These are phyloP conservation scores for Callosobruchus maculatus DNA, from an alignment of 2,888 invertebrate species.

Conservation along the genomic window DNA sequence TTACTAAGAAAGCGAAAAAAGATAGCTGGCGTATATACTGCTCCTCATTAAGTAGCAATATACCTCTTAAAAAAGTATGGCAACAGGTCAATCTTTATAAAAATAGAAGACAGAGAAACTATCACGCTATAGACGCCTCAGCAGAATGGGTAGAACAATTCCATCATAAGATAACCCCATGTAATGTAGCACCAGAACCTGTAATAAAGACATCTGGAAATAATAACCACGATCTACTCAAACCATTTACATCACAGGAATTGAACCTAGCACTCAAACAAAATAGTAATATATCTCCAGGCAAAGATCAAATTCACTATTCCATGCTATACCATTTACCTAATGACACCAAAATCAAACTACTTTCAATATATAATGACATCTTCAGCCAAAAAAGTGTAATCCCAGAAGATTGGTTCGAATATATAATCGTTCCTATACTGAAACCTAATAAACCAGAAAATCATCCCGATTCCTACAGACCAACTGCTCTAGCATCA, in stretches of 20 bases:
- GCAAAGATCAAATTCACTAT: slow-evolving; percentile 1
- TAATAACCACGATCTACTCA: too few species aligned
- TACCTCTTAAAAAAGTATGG: slow-evolving; percentile 1
- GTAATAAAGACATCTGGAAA: too few species aligned
- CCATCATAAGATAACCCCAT: neutral
- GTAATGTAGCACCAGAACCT: neutral
- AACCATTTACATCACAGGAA: neutral
- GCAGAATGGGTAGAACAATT: neutral
- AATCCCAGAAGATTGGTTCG: too few species aligned
- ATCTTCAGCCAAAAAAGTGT: too few species aligned
- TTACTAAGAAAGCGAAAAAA: slow-evolving; percentile 1
- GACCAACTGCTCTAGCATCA: too few species aligned
- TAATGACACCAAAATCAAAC: neutral
- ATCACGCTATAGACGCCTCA: too few species aligned
- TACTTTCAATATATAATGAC: too few species aligned
- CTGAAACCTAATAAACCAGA: too few species aligned
- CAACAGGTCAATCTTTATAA: neutral
- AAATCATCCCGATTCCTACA: too few species aligned
- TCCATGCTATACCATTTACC: neutral
- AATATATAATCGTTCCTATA: too few species aligned
- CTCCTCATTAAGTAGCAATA: neutral
- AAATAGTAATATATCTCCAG: slow-evolving; percentile 1
- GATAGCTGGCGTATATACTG: slow-evolving; percentile 1
- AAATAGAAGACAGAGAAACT: slow-evolving; percentile 2
- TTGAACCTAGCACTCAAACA: slow-evolving; percentile 1